A percentile compares a stretch with the other conserved stretches of the same genome.
These are phyloP conservation scores for Lagodon rhomboides DNA, from an alignment of 2,797 vertebrate species.

Conservation along the genomic window DNA sequence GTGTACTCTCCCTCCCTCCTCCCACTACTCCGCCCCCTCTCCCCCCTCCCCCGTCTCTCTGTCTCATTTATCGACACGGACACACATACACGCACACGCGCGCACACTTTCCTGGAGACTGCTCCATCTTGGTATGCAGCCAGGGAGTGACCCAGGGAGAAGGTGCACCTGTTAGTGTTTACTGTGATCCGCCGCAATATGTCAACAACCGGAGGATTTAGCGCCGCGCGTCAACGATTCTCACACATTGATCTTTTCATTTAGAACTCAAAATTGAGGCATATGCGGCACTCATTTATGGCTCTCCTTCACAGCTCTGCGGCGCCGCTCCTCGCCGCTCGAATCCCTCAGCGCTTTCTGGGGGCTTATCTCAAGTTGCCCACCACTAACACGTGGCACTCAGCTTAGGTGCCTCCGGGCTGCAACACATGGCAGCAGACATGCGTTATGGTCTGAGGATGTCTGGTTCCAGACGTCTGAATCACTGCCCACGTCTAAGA, in stretches of 20 bases:
- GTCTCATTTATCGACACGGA: slow-evolving; percentile 67
- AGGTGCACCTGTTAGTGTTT: slow-evolving; percentile 81
- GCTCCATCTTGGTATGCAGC: slow-evolving; percentile 66
- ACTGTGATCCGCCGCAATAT: slow-evolving; percentile 65
- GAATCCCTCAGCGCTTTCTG: slow-evolving; percentile 40
- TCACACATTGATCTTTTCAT: slow-evolving; percentile 60
- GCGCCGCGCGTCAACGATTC: slow-evolving; percentile 36
- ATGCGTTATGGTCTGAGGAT: background rate
- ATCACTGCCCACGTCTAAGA: background rate
- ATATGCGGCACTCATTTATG: slow-evolving; percentile 38
- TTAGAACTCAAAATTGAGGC: slow-evolving; percentile 43
- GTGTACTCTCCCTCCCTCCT: slow-evolving; percentile 56
- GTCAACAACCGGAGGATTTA: slow-evolving; percentile 69
- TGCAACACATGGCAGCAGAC: slow-evolving; percentile 1
- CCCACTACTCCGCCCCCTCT: slow-evolving; percentile 29
- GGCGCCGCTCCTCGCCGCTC: slow-evolving; percentile 18
- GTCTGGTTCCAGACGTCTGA: slow-evolving; percentile 14
- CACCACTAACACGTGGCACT: slow-evolving; percentile 25
- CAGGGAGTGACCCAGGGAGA: slow-evolving; percentile 77
- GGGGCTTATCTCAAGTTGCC: slow-evolving; percentile 47
- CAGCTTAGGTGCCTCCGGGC: slow-evolving; percentile 20
- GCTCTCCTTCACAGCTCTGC: slow-evolving; percentile 12
- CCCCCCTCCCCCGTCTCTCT: slow-evolving; percentile 29
- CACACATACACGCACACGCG: slow-evolving; percentile 41
- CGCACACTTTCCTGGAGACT: slow-evolving; percentile 40